A percentile compares a stretch with the other conserved stretches of the same genome.
These are phyloP conservation scores for Taxidea taxus DNA, from an alignment of 2,113 vertebrate genomes.

Conservation along the genomic window DNA sequence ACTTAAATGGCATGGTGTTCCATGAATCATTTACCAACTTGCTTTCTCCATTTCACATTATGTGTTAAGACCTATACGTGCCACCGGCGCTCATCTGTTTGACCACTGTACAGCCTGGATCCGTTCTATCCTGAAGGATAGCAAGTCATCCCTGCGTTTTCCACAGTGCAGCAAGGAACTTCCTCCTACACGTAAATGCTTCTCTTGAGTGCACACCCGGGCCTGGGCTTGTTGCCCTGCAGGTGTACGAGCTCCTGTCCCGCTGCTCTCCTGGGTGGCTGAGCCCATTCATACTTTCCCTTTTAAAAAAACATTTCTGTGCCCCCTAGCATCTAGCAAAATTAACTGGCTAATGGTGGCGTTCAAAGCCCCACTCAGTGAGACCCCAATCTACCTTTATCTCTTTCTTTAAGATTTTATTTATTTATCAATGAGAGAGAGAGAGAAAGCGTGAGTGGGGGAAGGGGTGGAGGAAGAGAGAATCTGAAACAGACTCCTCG, in stretches of 20 bases:
- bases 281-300: background rate
- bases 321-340: background rate
- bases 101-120: background rate
- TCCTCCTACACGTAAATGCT: background rate
- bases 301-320: background rate
- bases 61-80: rapidly evolving
- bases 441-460: background rate
- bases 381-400: background rate
- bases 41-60: background rate
- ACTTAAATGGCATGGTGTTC: too few species aligned
- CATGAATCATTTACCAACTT: background rate
- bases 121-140: background rate
- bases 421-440: background rate
- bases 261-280: background rate
- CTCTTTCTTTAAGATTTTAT: background rate
- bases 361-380: background rate
- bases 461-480: background rate
- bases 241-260: background rate
- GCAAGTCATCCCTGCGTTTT: background rate
- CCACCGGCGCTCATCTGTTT: too few species aligned
- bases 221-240: background rate
- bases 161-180: background rate
- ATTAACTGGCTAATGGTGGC: rapidly evolving
- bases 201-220: background rate
- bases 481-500: background rate